A percentile compares a stretch with the other conserved stretches of the same genome.
These are phyloP conservation scores for Pachyrhynchus sulphureomaculatus DNA, from an alignment of 1,140 invertebrate species.

Conservation along the genomic window DNA sequence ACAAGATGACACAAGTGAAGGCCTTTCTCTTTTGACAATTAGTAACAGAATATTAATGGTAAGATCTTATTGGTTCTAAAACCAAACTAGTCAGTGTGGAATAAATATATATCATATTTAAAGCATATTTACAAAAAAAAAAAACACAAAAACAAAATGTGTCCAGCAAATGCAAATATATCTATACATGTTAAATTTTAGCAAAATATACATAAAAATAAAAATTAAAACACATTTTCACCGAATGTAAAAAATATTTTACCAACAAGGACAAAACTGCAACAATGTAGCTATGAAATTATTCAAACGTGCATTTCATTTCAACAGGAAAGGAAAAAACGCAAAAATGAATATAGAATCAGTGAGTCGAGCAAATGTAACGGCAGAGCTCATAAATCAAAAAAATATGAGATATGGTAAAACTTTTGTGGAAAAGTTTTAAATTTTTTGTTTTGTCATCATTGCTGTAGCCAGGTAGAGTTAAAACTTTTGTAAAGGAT, in stretches of 20 bases:
- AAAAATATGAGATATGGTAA: constrained; percentile 25
- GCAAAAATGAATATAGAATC: constrained; percentile 29
- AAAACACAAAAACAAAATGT: too few species aligned
- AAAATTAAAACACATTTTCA: constrained; percentile 15
- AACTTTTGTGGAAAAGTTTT: constrained; percentile 20
- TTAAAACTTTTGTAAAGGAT: too few species aligned
- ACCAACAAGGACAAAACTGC: constrained; percentile 14
- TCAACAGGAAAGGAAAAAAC: constrained; percentile 25
- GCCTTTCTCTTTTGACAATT: too few species aligned
- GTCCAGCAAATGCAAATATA: too few species aligned
- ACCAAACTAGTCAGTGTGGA: too few species aligned
- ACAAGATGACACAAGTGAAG: too few species aligned
- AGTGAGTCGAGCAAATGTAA: constrained; percentile 28
- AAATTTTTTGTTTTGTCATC: constrained; percentile 15
- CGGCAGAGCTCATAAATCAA: constrained; percentile 17
- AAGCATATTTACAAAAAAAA: too few species aligned
- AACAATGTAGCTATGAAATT: constrained; percentile 23
- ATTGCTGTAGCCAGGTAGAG: constrained; percentile 11
- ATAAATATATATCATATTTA: too few species aligned
- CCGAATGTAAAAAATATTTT: constrained; percentile 20
- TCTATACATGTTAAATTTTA: too few species aligned
- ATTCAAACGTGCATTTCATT: constrained; percentile 29
- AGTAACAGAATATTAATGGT: too few species aligned
- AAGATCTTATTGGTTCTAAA: too few species aligned
- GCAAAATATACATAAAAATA: background rate